Percentiles rank a stretch among this genome's conserved stretches.
Evolutionary conservation across 2,113 vertebrate genomes (phyloP).

Genomic region (Formicarius rufipectus): DNA sequence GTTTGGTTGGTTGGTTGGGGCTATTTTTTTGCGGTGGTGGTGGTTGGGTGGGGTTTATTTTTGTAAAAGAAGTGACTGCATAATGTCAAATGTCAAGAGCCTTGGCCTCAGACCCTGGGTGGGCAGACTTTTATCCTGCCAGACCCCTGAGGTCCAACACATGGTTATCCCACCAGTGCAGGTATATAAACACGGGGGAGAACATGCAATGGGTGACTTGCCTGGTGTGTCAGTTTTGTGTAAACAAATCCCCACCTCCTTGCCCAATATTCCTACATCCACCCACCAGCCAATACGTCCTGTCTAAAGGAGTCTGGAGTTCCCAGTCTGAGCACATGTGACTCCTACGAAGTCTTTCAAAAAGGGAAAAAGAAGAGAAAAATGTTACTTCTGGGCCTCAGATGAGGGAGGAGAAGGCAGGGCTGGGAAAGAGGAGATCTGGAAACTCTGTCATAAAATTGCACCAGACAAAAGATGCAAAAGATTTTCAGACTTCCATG

Average conservation of each 20-base stretch:
- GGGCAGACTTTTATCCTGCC: neutral
- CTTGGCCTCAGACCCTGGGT: neutral
- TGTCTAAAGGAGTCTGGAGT: neutral
- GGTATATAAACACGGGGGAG: neutral
- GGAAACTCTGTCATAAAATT: neutral
- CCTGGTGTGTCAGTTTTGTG: accelerated
- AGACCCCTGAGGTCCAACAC: neutral
- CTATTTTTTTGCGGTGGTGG: neutral
- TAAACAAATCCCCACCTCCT: neutral
- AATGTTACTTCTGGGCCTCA: neutral
- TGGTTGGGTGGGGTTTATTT: neutral
- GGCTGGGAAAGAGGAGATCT: neutral
- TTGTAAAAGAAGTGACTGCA: neutral
- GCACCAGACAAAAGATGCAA: neutral
- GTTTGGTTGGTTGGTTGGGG: too few species aligned
- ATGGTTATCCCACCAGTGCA: neutral
- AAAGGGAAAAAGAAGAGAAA: neutral
- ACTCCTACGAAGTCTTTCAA: neutral
- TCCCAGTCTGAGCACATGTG: neutral
- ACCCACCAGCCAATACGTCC: neutral
- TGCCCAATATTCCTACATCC: neutral
- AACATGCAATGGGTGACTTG: neutral
- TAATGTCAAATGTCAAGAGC: neutral
- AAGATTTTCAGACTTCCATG: neutral
- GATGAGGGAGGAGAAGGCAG: neutral